A percentile compares a stretch with the other conserved stretches of the same genome.
phyloP scores from a whole-genome alignment of 92 coral and sea anemone species.

The Epizoanthus ramosus region DNA sequence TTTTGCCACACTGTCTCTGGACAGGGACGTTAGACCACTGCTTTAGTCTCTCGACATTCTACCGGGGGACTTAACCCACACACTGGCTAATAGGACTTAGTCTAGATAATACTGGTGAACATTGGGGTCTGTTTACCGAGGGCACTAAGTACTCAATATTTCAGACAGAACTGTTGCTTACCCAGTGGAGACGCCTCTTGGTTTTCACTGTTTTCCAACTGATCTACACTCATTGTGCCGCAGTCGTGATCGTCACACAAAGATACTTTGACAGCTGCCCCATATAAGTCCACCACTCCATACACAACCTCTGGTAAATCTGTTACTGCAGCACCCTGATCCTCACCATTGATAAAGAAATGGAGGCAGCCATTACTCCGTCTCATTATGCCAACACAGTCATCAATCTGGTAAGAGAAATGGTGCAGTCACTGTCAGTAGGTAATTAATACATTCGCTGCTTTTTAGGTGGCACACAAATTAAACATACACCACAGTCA shows the following conservation, averaged over 20 bases:
- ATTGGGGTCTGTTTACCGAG: no score
- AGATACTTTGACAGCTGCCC: constrained; percentile 89
- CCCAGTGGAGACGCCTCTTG: constrained; percentile 15
- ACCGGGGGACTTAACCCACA: background rate
- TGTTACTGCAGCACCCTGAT: constrained; percentile 83
- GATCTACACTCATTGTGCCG: background rate
- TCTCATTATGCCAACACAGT: constrained; percentile 84
- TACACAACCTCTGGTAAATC: constrained; percentile 73
- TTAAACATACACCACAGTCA: no score
- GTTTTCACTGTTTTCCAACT: constrained; percentile 1
- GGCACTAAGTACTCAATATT: background rate
- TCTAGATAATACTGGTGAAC: no score
- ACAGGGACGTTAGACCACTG: no score
- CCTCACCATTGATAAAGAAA: constrained; percentile 82
- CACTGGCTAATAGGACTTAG: background rate
- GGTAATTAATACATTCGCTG: no score
- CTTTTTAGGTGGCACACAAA: no score
- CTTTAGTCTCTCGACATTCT: background rate
- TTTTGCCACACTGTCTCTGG: no score
- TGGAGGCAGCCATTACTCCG: constrained; percentile 70
- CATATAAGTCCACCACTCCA: constrained; percentile 93
- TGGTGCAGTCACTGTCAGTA: background rate
- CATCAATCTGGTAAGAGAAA: constrained; percentile 58
- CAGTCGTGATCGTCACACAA: constrained; percentile 42
- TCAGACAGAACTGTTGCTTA: background rate